Evolutionary conservation across 37 sponge, comb jelly and placozoan species (phyloP).

Genomic region (Sycon ciliatum): DNA sequence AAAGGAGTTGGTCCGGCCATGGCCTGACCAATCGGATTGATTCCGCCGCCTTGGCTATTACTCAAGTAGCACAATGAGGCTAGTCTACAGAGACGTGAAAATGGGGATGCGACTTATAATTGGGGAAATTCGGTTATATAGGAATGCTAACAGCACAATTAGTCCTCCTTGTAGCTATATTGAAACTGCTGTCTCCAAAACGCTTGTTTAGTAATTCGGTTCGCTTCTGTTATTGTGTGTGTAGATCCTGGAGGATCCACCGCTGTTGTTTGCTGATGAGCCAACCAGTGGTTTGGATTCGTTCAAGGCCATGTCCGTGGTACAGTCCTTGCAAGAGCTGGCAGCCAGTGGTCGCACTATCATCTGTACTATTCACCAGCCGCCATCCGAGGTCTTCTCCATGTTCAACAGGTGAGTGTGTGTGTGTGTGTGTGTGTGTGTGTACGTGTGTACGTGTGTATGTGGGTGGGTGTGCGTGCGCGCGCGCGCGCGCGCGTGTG

Average conservation of each 20-base stretch:
- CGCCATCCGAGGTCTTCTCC: conserved; percentile 46
- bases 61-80: no score
- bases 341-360: conserved; percentile 33
- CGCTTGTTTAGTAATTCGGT: not conserved
- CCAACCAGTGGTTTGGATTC: conserved; percentile 51
- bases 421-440: not conserved
- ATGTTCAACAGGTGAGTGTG: conserved; percentile 20
- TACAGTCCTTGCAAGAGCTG: conserved; percentile 23
- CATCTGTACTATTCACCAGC: conserved; percentile 56
- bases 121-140: no score
- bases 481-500: no score
- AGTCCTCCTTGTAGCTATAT: no score
- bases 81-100: no score
- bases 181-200: no score
- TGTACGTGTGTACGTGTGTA: not conserved
- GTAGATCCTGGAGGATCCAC: conserved; percentile 38
- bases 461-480: no score
- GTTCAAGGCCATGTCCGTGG: conserved; percentile 38
- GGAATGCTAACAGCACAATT: no score
- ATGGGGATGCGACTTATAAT: no score
- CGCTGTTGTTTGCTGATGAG: conserved; percentile 46
- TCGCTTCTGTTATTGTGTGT: not conserved
- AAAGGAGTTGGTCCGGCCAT: no score
- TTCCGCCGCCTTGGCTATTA: no score
- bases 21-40: no score